Evolutionary conservation across 2,888 invertebrate genomes (phyloP), one percentile per base, ranked within the genome.

Genomic region (Tetranychus truncatus): DNA sequence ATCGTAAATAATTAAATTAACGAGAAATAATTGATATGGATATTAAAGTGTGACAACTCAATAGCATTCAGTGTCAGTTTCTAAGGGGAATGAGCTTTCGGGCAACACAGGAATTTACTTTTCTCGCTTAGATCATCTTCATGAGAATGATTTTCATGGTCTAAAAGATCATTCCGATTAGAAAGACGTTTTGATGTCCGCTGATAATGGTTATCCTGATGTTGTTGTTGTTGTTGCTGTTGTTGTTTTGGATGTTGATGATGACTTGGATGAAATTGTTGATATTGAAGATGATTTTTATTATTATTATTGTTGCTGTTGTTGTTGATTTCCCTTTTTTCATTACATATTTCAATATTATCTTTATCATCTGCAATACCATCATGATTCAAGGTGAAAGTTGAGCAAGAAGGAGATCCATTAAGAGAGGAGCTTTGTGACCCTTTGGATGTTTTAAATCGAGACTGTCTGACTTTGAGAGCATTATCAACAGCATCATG

Each of bases 101-200:
- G 55, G 15, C 55, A 55, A 15, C 55, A 55, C 9, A 55, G 55
- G 15, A 55, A 55, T 55, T 55, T 55, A 55, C 55, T 55, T 55
- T 55, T 55, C 55, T 55, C 55, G 55, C 55, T 55, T 2, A 55
- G 55, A 55, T 55, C 55, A 55, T 55, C 55, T 55, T 55, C 55
- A 55, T 55, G 3, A 55, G 55, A 55, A 55, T 55, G 55, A 55
- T 55, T 55, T 55, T 55, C 55, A 55, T 55, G 8, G 80, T 76
- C 2, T 81, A 81, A 20, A 67, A 20, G 66, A 20, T 21, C 8
- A n/a, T 71, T 71, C 6, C 45, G 55, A 44, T 92, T 91, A 74
- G 90, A 92, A 66, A 91, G 55, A 15, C 55, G 55, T 55, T 55
- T 55, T 15, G 15, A 55, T 55, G 55, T 15, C 0, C 55, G 55